Percentiles rank a stretch among this genome's conserved stretches.
These are phyloP conservation scores for Euplagia quadripunctaria DNA, from an alignment of 2,888 invertebrate species.

Conservation along the genomic window DNA sequence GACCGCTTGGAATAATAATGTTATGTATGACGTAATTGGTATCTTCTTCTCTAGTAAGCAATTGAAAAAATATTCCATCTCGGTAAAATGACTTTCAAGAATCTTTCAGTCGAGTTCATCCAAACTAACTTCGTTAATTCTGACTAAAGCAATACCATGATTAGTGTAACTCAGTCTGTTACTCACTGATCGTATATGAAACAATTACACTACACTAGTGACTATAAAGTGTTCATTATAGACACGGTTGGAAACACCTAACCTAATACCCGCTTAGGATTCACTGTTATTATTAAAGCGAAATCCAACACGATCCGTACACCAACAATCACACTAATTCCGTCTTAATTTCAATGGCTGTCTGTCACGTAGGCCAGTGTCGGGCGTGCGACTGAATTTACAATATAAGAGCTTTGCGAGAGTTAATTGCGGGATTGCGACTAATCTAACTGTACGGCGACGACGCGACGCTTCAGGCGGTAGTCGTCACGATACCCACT, in stretches of 20 bases:
- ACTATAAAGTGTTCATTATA: not conserved
- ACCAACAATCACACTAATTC: constrained; percentile 40
- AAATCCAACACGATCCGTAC: constrained; percentile 14
- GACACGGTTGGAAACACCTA: not conserved
- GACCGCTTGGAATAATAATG: too few relatives aligned
- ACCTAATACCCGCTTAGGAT: constrained; percentile 5
- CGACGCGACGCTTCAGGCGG: constrained; percentile 23
- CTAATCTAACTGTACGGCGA: constrained; percentile 50
- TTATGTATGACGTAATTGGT: too few relatives aligned
- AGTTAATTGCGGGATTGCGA: constrained; percentile 60
- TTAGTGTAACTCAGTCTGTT: not conserved
- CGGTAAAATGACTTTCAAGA: too few relatives aligned
- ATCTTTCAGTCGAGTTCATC: not conserved
- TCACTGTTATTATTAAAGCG: constrained; percentile 9
- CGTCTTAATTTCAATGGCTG: constrained; percentile 45
- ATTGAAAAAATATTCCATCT: too few relatives aligned
- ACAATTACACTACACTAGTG: not conserved
- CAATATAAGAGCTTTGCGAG: constrained; percentile 53
- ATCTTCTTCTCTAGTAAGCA: too few relatives aligned
- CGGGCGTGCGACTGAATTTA: constrained; percentile 48
- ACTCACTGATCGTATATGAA: not conserved
- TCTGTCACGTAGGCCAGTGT: constrained; percentile 50
- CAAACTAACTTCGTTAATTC: not conserved
- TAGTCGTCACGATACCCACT: constrained; percentile 33
- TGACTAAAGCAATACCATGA: not conserved